A percentile compares a stretch with the other conserved stretches of the same genome.
Conservation (phyloP, 2,113 vertebrate genomes). For the Ornithorhynchus anatinus region DNA sequence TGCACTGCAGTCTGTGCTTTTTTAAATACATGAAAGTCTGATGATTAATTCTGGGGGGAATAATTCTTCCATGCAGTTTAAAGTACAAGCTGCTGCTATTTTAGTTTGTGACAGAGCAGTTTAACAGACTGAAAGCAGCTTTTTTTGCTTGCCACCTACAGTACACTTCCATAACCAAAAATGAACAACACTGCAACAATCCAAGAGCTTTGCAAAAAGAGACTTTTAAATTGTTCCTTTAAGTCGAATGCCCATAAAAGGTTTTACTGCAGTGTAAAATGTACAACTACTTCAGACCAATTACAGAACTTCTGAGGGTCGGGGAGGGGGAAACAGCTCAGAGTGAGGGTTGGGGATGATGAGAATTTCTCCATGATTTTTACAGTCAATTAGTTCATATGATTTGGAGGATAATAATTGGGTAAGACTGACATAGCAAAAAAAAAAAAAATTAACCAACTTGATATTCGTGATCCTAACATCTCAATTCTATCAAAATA, state of each 20-base stretch:
- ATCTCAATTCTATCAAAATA: no score
- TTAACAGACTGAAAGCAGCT: background rate
- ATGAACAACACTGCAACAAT: background rate
- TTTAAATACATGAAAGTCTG: constrained; percentile 3
- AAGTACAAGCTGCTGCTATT: background rate
- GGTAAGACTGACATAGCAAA: no score
- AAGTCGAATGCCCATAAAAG: background rate
- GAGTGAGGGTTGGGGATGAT: no score
- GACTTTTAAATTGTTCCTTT: constrained; percentile 21
- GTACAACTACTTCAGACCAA: no score
- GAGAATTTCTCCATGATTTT: background rate
- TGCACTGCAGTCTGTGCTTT: background rate
- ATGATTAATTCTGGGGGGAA: background rate
- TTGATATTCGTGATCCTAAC: no score
- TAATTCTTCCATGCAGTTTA: background rate
- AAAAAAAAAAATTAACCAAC: no score
- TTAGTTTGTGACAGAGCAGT: background rate
- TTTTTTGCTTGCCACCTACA: background rate
- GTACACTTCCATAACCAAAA: constrained; percentile 8
- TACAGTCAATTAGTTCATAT: background rate
- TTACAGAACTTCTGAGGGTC: no score
- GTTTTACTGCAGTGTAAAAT: constrained; percentile 8
- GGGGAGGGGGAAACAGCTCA: no score
- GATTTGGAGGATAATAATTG: background rate
- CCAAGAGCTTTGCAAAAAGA: constrained; percentile 7